Evolutionary conservation across 2,113 vertebrate genomes (phyloP), one percentile per base, ranked within the genome.

Genomic region (Pelobates fuscus): DNA sequence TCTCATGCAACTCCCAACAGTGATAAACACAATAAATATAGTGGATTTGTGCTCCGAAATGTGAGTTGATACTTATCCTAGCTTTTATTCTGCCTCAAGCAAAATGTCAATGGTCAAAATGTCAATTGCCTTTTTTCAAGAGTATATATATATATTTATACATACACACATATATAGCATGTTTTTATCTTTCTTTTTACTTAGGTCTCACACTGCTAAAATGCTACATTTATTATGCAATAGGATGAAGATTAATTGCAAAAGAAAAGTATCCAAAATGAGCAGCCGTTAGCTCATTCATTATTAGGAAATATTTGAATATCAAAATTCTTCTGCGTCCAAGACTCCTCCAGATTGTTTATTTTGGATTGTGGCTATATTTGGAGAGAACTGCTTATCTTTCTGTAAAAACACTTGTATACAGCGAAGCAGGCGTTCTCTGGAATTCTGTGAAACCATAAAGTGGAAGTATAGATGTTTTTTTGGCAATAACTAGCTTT

Each of bases 261-360:
- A 23, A 55, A 46, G 17, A 25, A 58, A 24, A 4, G n/a, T 8
- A 27, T 52, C 65, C 43, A 67, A 52, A 27, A 67, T 10, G 29
- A 26, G 12, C 21, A 49, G 12, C 23, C 10, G 43, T 8, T 2
- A 67, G 25, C 25, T 29, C 24, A 29, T n/a, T 7, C 24, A 18
- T 67, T 67, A 67, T 29, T 27, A 20, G 29, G 65, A 67, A 67
- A 67, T 52, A 32, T 62, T 62, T 20, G 8, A 62, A 32, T 29
- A 67, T 37, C 18, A 30, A 63, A 37, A 63, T 63, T 6, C 2
- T 63, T 61, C 25, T 27, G 24, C 24, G 17, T 67, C 65, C 65
- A 67, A 67, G 24, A 52, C 43, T 10, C 29, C 43, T 52, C 4
- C 10, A 15, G 17, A 29, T 17, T 26, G 43, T 67, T 67, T 67